Conservation (phyloP, 2,888 invertebrate species). For the Rhaphigaster nebulosa region DNA sequence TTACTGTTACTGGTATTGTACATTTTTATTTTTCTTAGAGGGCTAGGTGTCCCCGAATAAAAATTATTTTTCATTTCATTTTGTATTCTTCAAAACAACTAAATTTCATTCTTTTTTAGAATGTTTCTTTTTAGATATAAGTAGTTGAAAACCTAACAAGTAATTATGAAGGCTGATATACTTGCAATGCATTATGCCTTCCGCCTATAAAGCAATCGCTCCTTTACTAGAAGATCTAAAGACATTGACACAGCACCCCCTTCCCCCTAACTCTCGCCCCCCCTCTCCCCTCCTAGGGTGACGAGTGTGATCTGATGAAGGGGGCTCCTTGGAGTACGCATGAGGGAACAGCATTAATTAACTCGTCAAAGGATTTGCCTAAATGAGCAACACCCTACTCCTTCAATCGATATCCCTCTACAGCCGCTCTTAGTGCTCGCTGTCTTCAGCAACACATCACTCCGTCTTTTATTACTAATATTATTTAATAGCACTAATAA, state of each 20-base stretch:
- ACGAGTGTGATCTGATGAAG: slow-evolving; percentile 11
- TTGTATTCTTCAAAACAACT: no score
- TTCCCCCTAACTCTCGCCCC: no score
- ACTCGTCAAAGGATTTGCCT: slow-evolving; percentile 3
- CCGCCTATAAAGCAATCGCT: not conserved
- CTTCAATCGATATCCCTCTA: not conserved
- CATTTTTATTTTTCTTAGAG: no score
- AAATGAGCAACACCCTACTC: not conserved
- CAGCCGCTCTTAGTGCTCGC: not conserved
- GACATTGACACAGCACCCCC: not conserved
- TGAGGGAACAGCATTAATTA: not conserved
- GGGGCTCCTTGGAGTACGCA: not conserved
- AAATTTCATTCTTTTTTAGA: no score
- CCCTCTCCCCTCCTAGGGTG: no score
- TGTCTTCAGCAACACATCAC: not conserved
- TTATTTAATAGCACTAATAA: not conserved
- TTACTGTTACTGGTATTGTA: no score
- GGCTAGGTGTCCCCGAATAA: no score
- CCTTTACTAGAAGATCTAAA: not conserved
- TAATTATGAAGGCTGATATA: no score
- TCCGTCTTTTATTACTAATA: not conserved
- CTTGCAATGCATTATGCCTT: no score
- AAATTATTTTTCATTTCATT: no score
- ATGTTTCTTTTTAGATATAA: no score
- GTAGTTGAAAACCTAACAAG: no score